phyloP scores from a whole-genome alignment of 2,797 vertebrate species.

The Schizopygopsis malacanthus region DNA sequence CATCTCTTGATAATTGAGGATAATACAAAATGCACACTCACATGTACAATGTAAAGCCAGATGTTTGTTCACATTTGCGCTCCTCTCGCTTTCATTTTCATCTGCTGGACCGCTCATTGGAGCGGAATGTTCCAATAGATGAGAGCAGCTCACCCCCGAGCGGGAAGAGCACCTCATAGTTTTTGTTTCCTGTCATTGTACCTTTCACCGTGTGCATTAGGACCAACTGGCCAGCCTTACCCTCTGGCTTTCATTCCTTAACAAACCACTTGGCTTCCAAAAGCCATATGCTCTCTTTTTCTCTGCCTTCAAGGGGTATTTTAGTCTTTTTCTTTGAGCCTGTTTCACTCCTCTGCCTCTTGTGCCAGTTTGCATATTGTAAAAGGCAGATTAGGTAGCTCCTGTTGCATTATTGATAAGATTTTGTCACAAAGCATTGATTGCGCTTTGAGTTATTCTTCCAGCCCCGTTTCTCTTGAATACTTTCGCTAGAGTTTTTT shows the following conservation, averaged over 20 bases:
- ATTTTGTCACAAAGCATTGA: constrained; percentile 55
- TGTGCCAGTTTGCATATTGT: constrained; percentile 32
- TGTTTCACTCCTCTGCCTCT: constrained; percentile 27
- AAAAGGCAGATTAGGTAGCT: constrained; percentile 49
- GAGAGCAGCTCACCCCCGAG: constrained; percentile 1
- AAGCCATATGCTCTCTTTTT: constrained; percentile 31
- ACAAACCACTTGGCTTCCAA: constrained; percentile 22
- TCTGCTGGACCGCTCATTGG: constrained; percentile 35
- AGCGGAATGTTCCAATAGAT: constrained; percentile 50
- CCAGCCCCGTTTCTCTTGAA: constrained; percentile 49
- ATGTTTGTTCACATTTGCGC: constrained; percentile 45
- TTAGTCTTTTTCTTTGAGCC: constrained; percentile 27
- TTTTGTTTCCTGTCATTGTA: constrained; percentile 28
- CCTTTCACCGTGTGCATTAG: constrained; percentile 48
- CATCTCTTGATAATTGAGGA: not conserved
- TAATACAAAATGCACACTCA: not conserved
- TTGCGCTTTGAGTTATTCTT: constrained; percentile 53
- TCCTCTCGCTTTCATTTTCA: constrained; percentile 29
- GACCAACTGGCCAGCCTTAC: not conserved
- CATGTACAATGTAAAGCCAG: constrained; percentile 10
- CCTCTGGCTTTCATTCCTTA: constrained; percentile 31
- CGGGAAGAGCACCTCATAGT: constrained; percentile 8
- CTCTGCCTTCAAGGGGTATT: constrained; percentile 13
- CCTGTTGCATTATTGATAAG: constrained; percentile 58
- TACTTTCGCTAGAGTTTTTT: constrained; percentile 42